These are phyloP conservation scores for Lasioglossum calceatum DNA, from an alignment of 2,888 invertebrate species.

Conservation along the genomic window DNA sequence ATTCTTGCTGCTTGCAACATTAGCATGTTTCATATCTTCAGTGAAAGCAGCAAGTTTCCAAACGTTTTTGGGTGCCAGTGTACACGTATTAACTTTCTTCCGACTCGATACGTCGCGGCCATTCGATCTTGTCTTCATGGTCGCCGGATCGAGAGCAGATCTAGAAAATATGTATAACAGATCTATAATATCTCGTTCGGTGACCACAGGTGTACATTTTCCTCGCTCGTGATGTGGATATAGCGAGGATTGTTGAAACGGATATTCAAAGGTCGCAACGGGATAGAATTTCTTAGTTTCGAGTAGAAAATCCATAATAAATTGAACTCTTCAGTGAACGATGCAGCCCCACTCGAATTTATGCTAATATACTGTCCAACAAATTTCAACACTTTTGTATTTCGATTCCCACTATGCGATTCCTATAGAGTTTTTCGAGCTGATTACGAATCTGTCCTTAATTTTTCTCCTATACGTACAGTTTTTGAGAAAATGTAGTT, in stretches of 20 bases:
- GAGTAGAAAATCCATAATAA: not conserved
- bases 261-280: not conserved
- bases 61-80: not conserved
- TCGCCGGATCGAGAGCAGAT: not conserved
- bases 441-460: too few species aligned
- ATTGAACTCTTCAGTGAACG: too few species aligned
- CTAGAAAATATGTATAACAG: not conserved
- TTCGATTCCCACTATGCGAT: too few species aligned
- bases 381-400: too few species aligned
- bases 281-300: not conserved
- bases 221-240: not conserved
- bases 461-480: too few species aligned
- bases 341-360: too few species aligned
- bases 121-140: constrained; percentile 7
- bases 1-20: not conserved
- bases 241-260: not conserved
- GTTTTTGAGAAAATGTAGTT: too few species aligned
- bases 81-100: constrained; percentile 41
- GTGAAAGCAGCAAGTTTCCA: not conserved
- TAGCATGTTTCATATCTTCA: not conserved
- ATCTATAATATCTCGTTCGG: not conserved
- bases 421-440: too few species aligned
- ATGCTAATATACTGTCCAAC: too few species aligned
- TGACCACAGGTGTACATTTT: constrained; percentile 1
- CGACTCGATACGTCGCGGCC: not conserved